Evolutionary conservation across 2,797 vertebrate species (phyloP), one percentile per base, ranked within the genome.

Genomic region (Poeciliopsis infans): DNA sequence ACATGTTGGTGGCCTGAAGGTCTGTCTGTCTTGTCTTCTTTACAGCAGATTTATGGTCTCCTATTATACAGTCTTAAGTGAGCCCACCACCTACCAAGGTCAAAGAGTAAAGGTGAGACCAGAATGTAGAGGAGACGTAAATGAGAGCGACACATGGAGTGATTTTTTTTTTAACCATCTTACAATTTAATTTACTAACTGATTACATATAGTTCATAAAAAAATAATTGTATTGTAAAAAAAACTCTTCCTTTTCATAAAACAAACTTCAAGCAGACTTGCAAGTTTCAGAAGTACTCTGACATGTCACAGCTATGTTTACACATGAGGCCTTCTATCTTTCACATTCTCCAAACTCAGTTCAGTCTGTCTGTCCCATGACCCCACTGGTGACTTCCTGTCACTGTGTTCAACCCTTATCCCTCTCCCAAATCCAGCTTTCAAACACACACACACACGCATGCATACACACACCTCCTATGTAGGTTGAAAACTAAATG

Each of bases 271-370:
- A 80, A 78, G 71, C 61, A 53, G 41, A 66, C 71, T 59, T 47
- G 39, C 53, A n/a, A n/a, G 49, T 64, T 11, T n/a, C 12, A 25
- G 0, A 57, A 75, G 74, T 73, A 45, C 64, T 41, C 33, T 87
- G 68, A 72, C 89, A 89, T 86, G 69, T 72, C 88, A 89, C 77
- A 86, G 83, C 55, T 84, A 77, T 92, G 86, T 93, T 91, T 92
- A 87, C 87, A 78, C 76, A 80, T 64, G 87, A 91, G 88, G 83
- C 88, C 87, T 79, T 33, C n/a, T 4, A 11, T 79, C 75, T 79
- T 83, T 92, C 83, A 88, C 86, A 86, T 93, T 86, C 78, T 88
- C 74, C 79, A 70, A 85, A 88, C 88, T 81, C 84, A 86, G 72
- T 70, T 87, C 85, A 64, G 51, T 79, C 77, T 72, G 81, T 88